phyloP scores from a whole-genome alignment of 2,113 vertebrate species.

The Rafetus swinhoei region DNA sequence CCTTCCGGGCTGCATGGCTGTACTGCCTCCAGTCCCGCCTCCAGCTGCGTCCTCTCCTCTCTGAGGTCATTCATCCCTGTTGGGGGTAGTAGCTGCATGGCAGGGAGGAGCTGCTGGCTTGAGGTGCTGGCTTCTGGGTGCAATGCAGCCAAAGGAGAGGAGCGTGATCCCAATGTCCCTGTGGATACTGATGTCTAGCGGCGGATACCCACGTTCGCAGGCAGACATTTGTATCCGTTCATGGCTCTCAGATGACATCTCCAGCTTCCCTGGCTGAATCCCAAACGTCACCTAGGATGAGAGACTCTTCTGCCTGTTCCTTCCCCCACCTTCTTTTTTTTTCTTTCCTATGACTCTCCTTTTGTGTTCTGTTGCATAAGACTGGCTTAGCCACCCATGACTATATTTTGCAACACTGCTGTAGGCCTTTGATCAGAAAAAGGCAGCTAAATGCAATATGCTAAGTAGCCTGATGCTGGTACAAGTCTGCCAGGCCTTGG shows the following conservation, averaged over 20 bases:
- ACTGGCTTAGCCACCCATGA: not conserved
- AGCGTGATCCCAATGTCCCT: no score
- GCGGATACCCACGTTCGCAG: no score
- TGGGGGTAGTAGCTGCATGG: no score
- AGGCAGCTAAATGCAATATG: not conserved
- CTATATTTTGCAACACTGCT: not conserved
- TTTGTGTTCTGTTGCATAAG: not conserved
- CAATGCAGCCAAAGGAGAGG: no score
- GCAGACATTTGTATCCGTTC: no score
- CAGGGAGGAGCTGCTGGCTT: no score
- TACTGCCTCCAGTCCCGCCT: no score
- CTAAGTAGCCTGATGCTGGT: not conserved
- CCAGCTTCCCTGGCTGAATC: not conserved
- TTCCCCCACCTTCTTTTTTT: not conserved
- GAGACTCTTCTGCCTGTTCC: not conserved
- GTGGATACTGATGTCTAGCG: no score
- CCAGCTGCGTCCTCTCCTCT: no score
- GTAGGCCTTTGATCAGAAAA: not conserved
- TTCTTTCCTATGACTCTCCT: not conserved
- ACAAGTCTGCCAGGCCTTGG: not conserved
- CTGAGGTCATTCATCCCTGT: no score
- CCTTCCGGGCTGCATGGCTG: no score
- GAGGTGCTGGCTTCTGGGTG: no score
- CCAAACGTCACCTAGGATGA: not conserved
- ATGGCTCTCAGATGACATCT: not conserved